Conservation (phyloP, 2,113 vertebrate species). For the Menidia beryllina region DNA sequence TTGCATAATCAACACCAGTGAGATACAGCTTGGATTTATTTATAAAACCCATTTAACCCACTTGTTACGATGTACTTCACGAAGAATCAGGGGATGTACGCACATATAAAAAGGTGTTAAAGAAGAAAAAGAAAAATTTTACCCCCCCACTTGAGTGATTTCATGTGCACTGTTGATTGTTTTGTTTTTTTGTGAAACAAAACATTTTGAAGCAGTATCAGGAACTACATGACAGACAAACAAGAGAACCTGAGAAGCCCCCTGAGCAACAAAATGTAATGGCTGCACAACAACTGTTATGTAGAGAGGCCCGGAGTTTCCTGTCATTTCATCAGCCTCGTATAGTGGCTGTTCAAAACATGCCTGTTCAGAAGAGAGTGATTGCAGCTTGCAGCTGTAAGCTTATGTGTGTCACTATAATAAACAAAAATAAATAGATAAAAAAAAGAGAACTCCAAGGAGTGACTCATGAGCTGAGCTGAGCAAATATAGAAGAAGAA, state of each 20-base stretch:
- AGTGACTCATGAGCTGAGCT: not conserved
- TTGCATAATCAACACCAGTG: constrained; percentile 35
- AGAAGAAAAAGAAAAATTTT: not conserved
- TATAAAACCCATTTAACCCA: constrained; percentile 16
- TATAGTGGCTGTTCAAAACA: constrained; percentile 11
- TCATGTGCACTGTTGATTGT: constrained; percentile 1
- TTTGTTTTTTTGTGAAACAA: constrained; percentile 1
- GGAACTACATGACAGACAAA: constrained; percentile 21
- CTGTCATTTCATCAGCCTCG: constrained; percentile 32
- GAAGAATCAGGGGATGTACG: constrained; percentile 14
- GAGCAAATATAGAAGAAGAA: not conserved
- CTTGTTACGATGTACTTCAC: constrained; percentile 18
- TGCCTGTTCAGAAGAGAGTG: constrained; percentile 9
- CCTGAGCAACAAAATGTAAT: constrained; percentile 33
- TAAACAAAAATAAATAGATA: constrained; percentile 23
- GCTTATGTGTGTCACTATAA: constrained; percentile 9
- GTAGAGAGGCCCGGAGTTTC: constrained; percentile 18
- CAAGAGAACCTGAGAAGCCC: constrained; percentile 29
- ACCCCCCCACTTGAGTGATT: not conserved
- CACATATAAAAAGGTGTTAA: constrained; percentile 22
- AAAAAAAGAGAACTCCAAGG: not conserved
- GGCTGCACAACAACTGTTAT: constrained; percentile 22
- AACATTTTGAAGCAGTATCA: constrained; percentile 23
- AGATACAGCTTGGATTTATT: constrained; percentile 17
- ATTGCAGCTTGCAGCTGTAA: constrained; percentile 26